phyloP scores from a whole-genome alignment of 2,888 invertebrate genomes.

The Epinotia ramella region DNA sequence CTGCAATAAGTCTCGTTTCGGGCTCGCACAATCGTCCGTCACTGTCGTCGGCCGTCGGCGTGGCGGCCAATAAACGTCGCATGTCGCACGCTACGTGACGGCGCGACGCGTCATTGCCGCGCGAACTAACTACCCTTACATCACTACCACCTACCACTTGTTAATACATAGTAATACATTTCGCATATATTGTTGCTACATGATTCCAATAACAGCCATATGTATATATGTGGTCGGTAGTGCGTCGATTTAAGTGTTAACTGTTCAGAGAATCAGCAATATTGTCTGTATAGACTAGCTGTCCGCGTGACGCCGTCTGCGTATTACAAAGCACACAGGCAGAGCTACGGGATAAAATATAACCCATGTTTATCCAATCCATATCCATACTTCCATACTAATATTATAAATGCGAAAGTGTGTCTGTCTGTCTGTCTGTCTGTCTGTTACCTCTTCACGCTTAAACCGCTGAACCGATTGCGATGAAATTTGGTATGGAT shows the following conservation, averaged over 20 bases:
- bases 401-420: too few species aligned
- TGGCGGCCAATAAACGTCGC: conserved; percentile 67
- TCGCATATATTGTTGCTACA: neutral
- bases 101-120: conserved; percentile 44
- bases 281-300: too few species aligned
- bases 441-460: too few species aligned
- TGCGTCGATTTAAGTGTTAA: neutral
- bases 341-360: too few species aligned
- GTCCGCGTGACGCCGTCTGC: too few species aligned
- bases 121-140: conserved; percentile 34
- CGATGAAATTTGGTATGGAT: too few species aligned
- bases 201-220: neutral
- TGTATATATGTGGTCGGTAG: neutral
- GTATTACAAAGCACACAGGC: too few species aligned
- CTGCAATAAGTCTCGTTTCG: conserved; percentile 77
- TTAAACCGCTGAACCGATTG: too few species aligned
- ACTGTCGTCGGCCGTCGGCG: conserved; percentile 63
- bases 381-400: too few species aligned
- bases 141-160: conserved; percentile 38
- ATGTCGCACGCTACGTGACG: conserved; percentile 48
- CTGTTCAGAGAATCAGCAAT: too few species aligned
- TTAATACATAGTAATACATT: conserved; percentile 10
- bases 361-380: too few species aligned
- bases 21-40: conserved; percentile 73
- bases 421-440: too few species aligned